These are phyloP conservation scores for Vulpes vulpes DNA, from an alignment of 2,113 vertebrate genomes.

Conservation along the genomic window DNA sequence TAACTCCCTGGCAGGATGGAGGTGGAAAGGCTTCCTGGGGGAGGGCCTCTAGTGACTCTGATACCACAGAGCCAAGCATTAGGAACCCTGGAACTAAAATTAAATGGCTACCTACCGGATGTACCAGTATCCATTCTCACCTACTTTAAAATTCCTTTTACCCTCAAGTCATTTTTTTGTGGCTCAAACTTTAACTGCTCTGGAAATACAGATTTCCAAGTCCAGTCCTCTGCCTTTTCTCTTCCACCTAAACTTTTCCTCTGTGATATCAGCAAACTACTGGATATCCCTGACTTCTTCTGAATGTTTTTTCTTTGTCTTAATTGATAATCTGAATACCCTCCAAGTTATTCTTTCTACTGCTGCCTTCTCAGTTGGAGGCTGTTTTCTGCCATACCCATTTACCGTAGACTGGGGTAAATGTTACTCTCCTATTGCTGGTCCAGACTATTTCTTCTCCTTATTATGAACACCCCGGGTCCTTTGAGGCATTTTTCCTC, in stretches of 20 bases:
- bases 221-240: not conserved
- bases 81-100: not conserved
- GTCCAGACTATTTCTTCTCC: not conserved
- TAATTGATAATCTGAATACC: not conserved
- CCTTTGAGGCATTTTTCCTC: not conserved
- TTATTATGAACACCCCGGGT: constrained; percentile 5
- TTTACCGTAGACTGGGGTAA: not conserved
- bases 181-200: not conserved
- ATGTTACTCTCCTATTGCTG: not conserved
- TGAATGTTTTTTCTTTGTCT: constrained; percentile 38
- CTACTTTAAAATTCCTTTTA: constrained; percentile 4
- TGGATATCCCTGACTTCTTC: not conserved
- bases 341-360: not conserved
- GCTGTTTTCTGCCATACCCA: not conserved
- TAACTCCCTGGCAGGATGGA: not conserved
- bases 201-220: not conserved
- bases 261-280: not conserved
- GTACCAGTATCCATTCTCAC: not conserved
- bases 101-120: not conserved
- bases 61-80: not conserved
- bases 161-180: constrained; percentile 38
- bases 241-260: not conserved
- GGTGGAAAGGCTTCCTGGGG: not conserved
- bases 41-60: not conserved
- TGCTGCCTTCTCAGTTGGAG: not conserved